Percentiles rank a stretch among this genome's conserved stretches.
These are phyloP conservation scores for Acleris literana DNA, from an alignment of 2,888 invertebrate species.

Conservation along the genomic window DNA sequence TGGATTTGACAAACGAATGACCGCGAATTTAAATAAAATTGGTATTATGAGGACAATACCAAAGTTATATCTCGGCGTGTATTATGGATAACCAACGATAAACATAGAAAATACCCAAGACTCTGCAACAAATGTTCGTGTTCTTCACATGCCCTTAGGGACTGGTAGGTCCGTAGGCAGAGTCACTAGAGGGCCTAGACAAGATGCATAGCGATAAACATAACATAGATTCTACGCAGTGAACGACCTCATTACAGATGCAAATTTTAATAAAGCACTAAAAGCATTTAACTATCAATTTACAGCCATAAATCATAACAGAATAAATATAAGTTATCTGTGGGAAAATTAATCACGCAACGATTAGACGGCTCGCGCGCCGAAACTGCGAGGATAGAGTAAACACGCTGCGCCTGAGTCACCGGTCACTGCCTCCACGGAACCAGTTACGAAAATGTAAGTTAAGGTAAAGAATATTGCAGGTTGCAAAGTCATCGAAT, in stretches of 20 bases:
- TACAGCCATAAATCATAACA: slow-evolving; percentile 26
- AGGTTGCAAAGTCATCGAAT: slow-evolving; percentile 40
- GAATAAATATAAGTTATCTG: slow-evolving; percentile 24
- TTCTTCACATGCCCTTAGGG: no score
- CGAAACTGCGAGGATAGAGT: slow-evolving; percentile 49
- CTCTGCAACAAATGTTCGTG: no score
- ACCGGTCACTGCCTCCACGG: slow-evolving; percentile 65
- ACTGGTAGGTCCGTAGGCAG: no score
- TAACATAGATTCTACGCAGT: slow-evolving; percentile 10
- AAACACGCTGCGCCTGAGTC: slow-evolving; percentile 61
- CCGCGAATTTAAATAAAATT: no score
- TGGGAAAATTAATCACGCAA: slow-evolving; percentile 26
- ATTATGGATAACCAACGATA: no score
- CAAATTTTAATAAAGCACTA: slow-evolving; percentile 26
- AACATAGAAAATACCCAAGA: no score
- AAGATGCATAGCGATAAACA: no score
- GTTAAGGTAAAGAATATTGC: slow-evolving; percentile 47
- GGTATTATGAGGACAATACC: no score
- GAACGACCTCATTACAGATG: slow-evolving; percentile 22
- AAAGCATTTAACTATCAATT: slow-evolving; percentile 31
- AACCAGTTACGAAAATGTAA: slow-evolving; percentile 63
- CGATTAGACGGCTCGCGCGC: slow-evolving; percentile 13
- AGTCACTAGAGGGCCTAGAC: no score
- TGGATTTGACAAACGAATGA: no score
- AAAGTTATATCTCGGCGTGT: no score